Evolutionary conservation across 2,113 vertebrate genomes (phyloP), one percentile per base, ranked within the genome.

Genomic region (Gila orcuttii): DNA sequence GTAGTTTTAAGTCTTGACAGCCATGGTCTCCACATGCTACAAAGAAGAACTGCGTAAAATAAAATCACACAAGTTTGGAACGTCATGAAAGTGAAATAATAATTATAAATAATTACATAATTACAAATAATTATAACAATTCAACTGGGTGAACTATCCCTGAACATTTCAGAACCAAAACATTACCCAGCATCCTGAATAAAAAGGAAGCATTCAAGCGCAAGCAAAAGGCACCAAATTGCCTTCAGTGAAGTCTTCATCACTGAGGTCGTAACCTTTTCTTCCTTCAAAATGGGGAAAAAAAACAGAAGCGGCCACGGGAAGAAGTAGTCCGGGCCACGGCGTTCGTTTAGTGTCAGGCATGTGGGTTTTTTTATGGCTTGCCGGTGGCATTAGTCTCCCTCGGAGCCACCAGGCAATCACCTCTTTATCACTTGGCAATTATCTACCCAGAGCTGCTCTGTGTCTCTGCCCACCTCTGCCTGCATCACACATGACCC

Each of bases 401-500:
- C 93, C 92, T 90, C 87, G 91, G 93, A 94, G 94, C 93, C 93
- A 94, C 92, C 92, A 93, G 92, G 94, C 94, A 95, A 95, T 95
- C 95, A 94, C 93, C 94, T 95, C 93, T 95, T 95, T 95, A 95
- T 95, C 95, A 95, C 94, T 94, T 94, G 93, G 93, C 94, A 95
- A 95, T 95, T 95, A 95, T 95, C 93, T 91, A 88, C 89, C 91
- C 91, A 93, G 94, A 91, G 86, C 90, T 91, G 93, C 92, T 94
- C 91, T 89, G 93, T 92, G 94, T 92, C 93, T 93, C 86, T 93
- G 68, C 92, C 89, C 90, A 85, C 87, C 89, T 86, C 91, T 90
- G 92, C 86, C 79, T 79, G 83, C 81, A 85, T 92, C 92, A 93
- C 93, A 93, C 90, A 93, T 94, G 92, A 93, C 93, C 93, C 90